Evolutionary conservation across 2,113 vertebrate species (phyloP).

Genomic region (Eudorcas thomsonii): DNA sequence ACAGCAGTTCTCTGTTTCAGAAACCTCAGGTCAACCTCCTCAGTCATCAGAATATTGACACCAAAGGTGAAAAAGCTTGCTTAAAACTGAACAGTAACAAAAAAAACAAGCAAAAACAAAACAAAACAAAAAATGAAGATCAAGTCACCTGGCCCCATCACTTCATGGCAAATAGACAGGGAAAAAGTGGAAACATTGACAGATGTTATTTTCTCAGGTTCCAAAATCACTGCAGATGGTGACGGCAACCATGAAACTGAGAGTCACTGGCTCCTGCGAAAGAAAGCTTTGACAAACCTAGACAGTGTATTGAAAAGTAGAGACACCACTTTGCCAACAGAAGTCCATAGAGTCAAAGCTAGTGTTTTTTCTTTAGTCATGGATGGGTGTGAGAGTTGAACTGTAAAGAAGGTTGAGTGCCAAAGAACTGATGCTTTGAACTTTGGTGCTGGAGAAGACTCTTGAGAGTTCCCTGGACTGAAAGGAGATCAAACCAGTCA

Average conservation of each 20-base stretch:
- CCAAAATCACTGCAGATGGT: not conserved
- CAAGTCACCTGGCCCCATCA: not conserved
- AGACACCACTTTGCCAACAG: not conserved
- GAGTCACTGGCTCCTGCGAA: not conserved
- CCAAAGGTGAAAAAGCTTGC: not conserved
- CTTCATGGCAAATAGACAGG: not conserved
- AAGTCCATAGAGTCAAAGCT: not conserved
- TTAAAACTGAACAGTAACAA: not conserved
- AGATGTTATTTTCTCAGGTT: not conserved
- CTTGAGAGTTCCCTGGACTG: not conserved
- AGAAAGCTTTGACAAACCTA: not conserved
- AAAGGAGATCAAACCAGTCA: not conserved
- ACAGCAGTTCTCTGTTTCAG: not conserved
- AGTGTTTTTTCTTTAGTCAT: not conserved
- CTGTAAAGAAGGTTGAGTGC: not conserved
- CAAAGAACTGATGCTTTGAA: not conserved
- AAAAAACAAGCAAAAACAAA: not conserved
- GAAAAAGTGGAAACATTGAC: not conserved
- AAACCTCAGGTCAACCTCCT: not conserved
- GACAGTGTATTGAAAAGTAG: not conserved
- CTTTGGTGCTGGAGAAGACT: not conserved
- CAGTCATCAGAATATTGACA: not conserved
- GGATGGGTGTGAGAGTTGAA: not conserved
- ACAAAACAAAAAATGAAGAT: not conserved
- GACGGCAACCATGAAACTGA: not conserved